phyloP scores from a whole-genome alignment of 2,113 vertebrate species.

The Gallinago media region DNA sequence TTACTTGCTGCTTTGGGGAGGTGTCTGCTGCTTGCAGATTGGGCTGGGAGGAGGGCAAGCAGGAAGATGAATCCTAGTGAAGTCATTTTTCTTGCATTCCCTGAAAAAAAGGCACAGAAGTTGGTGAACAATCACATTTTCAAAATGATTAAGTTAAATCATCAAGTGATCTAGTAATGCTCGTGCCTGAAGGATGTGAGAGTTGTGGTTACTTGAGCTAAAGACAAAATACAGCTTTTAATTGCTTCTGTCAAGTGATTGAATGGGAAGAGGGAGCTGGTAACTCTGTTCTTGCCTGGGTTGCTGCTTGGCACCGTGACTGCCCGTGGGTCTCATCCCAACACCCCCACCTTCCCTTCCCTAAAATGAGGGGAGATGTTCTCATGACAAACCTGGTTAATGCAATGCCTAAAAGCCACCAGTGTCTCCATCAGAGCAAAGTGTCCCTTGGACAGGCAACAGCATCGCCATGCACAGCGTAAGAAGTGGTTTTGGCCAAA shows the following conservation, averaged over 20 bases:
- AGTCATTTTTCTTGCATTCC: neutral
- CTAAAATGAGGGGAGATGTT: no score
- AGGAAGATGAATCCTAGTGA: neutral
- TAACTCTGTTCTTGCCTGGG: neutral
- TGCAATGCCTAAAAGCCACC: neutral
- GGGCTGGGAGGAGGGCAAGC: conserved; percentile 32
- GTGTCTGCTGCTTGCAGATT: neutral
- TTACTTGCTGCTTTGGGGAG: neutral
- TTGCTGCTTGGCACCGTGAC: neutral
- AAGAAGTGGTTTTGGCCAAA: neutral
- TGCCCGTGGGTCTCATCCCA: neutral
- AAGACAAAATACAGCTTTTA: neutral
- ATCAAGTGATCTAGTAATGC: neutral
- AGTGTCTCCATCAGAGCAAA: rapidly evolving
- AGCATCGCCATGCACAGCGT: rapidly evolving
- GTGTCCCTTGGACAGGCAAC: neutral
- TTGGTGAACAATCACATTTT: neutral
- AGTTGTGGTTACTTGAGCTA: neutral
- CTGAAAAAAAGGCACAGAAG: neutral
- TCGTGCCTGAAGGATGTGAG: rapidly evolving
- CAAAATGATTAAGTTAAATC: neutral
- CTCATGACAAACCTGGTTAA: neutral
- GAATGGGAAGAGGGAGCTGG: neutral
- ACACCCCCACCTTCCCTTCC: rapidly evolving
- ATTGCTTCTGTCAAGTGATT: rapidly evolving